Conservation (phyloP, 2,888 invertebrate genomes). For the Timema podura region DNA sequence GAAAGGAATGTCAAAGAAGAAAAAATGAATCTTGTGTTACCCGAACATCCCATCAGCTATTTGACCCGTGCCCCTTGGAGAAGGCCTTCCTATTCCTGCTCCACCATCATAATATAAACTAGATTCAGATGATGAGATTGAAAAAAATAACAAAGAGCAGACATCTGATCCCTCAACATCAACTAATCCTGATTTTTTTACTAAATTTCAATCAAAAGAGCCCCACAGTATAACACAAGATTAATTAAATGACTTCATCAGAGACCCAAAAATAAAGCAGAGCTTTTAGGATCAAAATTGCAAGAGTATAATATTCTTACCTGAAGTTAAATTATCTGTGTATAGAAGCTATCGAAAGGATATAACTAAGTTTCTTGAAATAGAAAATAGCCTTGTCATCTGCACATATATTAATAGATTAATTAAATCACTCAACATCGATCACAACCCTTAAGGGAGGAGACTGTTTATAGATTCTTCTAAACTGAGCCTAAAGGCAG, state of each 20-base stretch:
- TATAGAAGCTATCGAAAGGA: not conserved
- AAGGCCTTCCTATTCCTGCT: not conserved
- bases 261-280: constrained; percentile 3
- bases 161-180: not conserved
- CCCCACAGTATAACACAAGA: not conserved
- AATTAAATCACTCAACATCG: not conserved
- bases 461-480: not conserved
- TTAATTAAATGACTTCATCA: not conserved
- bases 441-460: not conserved
- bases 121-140: not conserved
- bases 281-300: not conserved
- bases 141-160: not conserved
- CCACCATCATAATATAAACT: constrained; percentile 2
- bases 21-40: not conserved
- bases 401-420: constrained; percentile 2
- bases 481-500: not conserved
- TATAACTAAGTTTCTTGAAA: not conserved
- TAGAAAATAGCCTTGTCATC: not conserved
- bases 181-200: not conserved
- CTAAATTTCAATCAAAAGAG: not conserved
- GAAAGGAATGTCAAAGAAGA: not conserved
- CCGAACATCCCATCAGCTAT: not conserved
- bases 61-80: not conserved
- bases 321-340: not conserved
- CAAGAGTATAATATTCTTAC: not conserved